phyloP scores from a whole-genome alignment of 2,113 vertebrate genomes.

The Pelmatolapia mariae region DNA sequence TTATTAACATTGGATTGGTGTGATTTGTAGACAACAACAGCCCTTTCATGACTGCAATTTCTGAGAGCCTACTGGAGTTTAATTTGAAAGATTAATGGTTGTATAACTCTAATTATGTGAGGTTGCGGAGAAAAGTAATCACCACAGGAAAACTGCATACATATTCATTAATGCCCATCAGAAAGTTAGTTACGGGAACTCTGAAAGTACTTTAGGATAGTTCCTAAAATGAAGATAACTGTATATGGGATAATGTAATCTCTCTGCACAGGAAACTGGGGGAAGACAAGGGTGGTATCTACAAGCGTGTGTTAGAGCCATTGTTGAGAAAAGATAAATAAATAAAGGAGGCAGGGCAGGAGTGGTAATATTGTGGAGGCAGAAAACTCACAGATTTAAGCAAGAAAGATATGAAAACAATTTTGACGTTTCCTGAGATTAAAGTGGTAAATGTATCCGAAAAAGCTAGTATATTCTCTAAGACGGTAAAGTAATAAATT shows the following conservation, averaged over 20 bases:
- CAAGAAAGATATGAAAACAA: background rate
- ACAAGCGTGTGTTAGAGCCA: background rate
- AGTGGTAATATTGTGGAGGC: background rate
- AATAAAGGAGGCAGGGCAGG: background rate
- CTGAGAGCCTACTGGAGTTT: background rate
- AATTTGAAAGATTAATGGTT: background rate
- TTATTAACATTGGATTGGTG: background rate
- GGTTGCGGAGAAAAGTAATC: background rate
- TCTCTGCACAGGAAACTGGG: background rate
- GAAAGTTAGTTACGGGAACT: background rate
- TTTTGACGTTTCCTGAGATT: background rate
- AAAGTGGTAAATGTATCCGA: background rate
- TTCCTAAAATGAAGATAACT: background rate
- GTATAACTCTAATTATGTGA: background rate
- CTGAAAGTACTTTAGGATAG: background rate
- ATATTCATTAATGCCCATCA: background rate
- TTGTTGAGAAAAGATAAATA: background rate
- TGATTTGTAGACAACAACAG: background rate
- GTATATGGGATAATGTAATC: background rate
- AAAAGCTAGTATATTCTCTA: background rate
- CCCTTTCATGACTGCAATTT: background rate
- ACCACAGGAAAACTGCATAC: background rate
- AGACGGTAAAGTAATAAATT: background rate
- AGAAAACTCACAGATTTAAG: background rate
- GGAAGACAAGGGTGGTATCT: background rate